Evolutionary conservation across 2,888 invertebrate species (phyloP).

Genomic region (Caenorhabditis sp.): DNA sequence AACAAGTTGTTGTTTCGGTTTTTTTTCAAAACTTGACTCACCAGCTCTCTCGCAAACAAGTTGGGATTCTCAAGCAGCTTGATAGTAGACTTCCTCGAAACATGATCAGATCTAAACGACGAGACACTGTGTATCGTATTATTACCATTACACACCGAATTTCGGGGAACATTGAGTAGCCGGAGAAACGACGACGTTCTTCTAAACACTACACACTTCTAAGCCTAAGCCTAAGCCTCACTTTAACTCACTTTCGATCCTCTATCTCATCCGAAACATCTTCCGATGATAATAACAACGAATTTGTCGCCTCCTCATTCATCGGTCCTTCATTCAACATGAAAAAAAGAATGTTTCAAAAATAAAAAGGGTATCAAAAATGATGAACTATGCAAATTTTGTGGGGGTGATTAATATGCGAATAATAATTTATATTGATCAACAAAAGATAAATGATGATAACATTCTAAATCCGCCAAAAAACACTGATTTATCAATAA

Average conservation of each 20-base stretch:
- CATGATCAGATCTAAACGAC: slow-evolving; percentile 45
- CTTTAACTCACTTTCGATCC: slow-evolving; percentile 4
- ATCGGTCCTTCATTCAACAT: neutral
- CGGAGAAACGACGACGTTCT: slow-evolving; percentile 42
- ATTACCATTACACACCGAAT: slow-evolving; percentile 52
- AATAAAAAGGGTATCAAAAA: slow-evolving; percentile 9
- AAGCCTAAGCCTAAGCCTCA: too few species aligned
- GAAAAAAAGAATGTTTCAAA: neutral
- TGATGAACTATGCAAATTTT: neutral
- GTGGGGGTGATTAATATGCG: too few species aligned
- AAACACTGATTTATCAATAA: slow-evolving; percentile 10
- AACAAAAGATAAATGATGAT: slow-evolving; percentile 9
- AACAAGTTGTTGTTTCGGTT: too few species aligned
- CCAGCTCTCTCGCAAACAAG: slow-evolving; percentile 50
- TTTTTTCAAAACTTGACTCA: too few species aligned
- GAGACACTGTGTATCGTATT: slow-evolving; percentile 46
- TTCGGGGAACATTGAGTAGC: slow-evolving; percentile 43
- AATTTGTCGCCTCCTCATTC: neutral
- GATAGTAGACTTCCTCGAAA: slow-evolving; percentile 44
- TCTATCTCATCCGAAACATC: slow-evolving; percentile 9
- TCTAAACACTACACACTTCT: slow-evolving; percentile 7
- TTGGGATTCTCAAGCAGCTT: slow-evolving; percentile 50
- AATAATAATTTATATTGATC: slow-evolving; percentile 6
- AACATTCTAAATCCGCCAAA: neutral
- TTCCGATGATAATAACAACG: slow-evolving; percentile 12